Percentiles rank a stretch among this genome's conserved stretches.
Conservation (phyloP, 2,888 invertebrate species). For the Adelphocoris suturalis region DNA sequence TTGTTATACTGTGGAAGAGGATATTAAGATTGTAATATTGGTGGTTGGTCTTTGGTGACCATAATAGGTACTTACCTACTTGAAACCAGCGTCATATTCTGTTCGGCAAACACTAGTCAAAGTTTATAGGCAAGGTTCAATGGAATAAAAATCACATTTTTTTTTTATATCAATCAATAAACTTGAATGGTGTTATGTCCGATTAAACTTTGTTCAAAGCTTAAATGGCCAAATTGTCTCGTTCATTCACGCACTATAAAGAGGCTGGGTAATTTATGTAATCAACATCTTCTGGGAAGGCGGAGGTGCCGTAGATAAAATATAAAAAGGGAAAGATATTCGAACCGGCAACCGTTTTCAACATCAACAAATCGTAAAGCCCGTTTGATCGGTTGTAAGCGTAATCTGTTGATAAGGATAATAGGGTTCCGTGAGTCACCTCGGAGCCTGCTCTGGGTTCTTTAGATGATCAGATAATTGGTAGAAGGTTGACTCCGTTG, state of each 20-base stretch:
- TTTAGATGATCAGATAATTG: conserved; percentile 58
- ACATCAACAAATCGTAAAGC: conserved; percentile 60
- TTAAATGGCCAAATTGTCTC: background rate
- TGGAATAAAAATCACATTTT: too few species aligned
- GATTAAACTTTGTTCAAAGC: background rate
- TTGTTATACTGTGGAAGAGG: too few species aligned
- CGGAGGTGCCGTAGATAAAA: background rate
- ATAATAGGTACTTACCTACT: too few species aligned
- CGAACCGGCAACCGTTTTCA: conserved; percentile 9
- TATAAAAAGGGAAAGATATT: background rate
- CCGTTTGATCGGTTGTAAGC: conserved; percentile 53
- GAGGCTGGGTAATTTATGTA: conserved; percentile 13
- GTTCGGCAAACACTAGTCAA: too few species aligned
- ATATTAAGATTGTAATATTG: too few species aligned
- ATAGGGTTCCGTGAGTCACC: conserved; percentile 61
- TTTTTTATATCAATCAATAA: too few species aligned
- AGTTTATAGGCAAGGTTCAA: too few species aligned
- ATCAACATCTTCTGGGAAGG: conserved; percentile 4
- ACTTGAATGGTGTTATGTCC: too few species aligned
- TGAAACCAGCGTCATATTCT: too few species aligned
- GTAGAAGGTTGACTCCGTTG: conserved; percentile 18
- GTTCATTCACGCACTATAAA: background rate
- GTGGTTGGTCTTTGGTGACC: too few species aligned
- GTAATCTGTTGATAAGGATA: conserved; percentile 56
- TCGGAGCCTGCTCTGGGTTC: background rate